These are phyloP conservation scores for Cyprinodon variegatus DNA, from an alignment of 2,113 vertebrate species.

Conservation along the genomic window DNA sequence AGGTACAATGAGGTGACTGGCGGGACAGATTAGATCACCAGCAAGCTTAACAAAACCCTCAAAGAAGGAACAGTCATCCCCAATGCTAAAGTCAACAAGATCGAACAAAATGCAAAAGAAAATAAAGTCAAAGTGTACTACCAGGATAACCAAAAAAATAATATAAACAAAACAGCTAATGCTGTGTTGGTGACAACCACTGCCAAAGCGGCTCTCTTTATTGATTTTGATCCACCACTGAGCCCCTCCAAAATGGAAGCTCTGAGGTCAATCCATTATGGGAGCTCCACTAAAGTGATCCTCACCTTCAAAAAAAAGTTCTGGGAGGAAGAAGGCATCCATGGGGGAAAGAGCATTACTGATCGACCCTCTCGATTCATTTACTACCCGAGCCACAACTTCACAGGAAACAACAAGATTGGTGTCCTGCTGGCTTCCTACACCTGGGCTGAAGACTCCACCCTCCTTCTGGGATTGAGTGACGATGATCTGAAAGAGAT, in stretches of 20 bases:
- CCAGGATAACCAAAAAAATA: rapidly evolving
- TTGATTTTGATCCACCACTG: conserved; percentile 72
- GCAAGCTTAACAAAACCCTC: conserved; percentile 44
- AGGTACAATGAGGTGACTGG: conserved; percentile 69
- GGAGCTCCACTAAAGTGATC: conserved; percentile 73
- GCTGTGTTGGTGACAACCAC: conserved; percentile 73
- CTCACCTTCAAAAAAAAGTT: conserved; percentile 78
- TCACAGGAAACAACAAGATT: too few relatives aligned
- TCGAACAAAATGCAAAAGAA: neutral
- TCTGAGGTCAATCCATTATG: conserved; percentile 77
- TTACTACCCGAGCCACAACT: too few relatives aligned
- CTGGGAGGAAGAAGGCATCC: conserved; percentile 73
- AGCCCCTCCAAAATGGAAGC: conserved; percentile 65
- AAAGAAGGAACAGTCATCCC: conserved; percentile 18
- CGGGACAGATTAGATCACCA: conserved; percentile 61
- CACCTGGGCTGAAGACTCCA: conserved; percentile 64
- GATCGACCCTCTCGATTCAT: conserved; percentile 75
- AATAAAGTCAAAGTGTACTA: neutral
- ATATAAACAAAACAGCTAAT: conserved; percentile 35
- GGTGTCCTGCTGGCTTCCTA: too few relatives aligned
- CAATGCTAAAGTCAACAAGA: conserved; percentile 45
- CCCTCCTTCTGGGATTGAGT: conserved; percentile 65
- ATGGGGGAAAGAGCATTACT: conserved; percentile 70
- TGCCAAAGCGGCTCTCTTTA: conserved; percentile 76
- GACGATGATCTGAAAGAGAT: conserved; percentile 53